Evolutionary conservation across 2,888 invertebrate species (phyloP).

Genomic region (Apoderus coryli): DNA sequence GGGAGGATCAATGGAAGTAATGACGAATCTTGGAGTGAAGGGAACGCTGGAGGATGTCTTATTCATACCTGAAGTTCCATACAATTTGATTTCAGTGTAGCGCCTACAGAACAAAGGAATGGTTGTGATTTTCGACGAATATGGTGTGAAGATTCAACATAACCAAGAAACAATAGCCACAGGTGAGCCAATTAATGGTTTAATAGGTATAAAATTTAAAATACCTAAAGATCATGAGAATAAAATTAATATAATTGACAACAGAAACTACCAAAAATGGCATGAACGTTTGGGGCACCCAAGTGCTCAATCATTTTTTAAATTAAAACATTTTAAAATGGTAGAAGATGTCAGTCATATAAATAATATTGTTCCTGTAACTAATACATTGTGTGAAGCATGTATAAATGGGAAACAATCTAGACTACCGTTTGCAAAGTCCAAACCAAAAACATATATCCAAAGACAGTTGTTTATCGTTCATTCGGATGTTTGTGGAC

Average conservation of each 20-base stretch:
- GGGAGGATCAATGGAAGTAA: conserved; percentile 17
- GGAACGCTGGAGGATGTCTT: conserved; percentile 19
- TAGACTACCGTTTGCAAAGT: conserved; percentile 12
- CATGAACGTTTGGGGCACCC: conserved; percentile 11
- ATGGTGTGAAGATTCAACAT: conserved; percentile 18
- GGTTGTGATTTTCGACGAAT: conserved; percentile 21
- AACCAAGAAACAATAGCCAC: conserved; percentile 16
- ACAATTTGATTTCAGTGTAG: conserved; percentile 23
- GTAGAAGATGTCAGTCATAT: conserved; percentile 8
- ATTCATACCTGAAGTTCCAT: conserved; percentile 23
- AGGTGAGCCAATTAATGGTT: conserved; percentile 19
- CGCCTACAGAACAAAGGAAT: conserved; percentile 18
- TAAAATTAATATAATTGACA: no score
- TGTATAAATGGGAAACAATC: conserved; percentile 15
- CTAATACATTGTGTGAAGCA: conserved; percentile 14
- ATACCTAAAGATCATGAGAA: no score
- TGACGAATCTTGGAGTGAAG: conserved; percentile 18
- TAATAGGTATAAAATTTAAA: conserved; percentile 15
- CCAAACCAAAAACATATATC: conserved; percentile 11
- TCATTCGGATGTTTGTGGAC: conserved; percentile 14
- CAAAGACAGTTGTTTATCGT: conserved; percentile 13
- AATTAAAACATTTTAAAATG: conserved; percentile 9
- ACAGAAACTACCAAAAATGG: conserved; percentile 10
- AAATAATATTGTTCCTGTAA: conserved; percentile 9
- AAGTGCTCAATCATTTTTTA: conserved; percentile 9